These are phyloP conservation scores for Megaustenia siamemsis DNA, from an alignment of 2,888 invertebrate species.

Conservation along the genomic window DNA sequence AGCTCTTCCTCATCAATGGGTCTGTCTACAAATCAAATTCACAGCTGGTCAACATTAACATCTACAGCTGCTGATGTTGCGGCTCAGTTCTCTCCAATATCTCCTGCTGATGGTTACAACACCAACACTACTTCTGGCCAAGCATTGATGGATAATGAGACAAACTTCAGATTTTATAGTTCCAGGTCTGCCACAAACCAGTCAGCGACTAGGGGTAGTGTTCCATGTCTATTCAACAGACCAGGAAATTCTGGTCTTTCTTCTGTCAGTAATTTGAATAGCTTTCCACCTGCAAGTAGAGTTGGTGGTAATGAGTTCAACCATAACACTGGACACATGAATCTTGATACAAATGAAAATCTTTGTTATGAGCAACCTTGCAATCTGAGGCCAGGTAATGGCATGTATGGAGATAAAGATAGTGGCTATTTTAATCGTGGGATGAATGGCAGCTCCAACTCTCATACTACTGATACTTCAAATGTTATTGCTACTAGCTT, in stretches of 20 bases:
- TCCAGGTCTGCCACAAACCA: slow-evolving; percentile 5
- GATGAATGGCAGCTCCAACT: not conserved
- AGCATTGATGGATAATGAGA: not conserved
- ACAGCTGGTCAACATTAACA: slow-evolving; percentile 39
- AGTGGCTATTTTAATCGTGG: not conserved
- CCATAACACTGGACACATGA: slow-evolving; percentile 7
- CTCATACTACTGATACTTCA: slow-evolving; percentile 4
- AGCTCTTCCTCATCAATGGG: slow-evolving; percentile 27
- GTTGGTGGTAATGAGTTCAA: slow-evolving; percentile 5
- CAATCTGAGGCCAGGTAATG: not conserved
- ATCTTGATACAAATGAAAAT: slow-evolving; percentile 2
- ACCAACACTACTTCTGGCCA: not conserved
- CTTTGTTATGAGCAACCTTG: slow-evolving; percentile 15
- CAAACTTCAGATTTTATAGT: slow-evolving; percentile 21
- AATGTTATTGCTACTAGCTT: slow-evolving; percentile 7
- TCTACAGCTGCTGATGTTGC: slow-evolving; percentile 1
- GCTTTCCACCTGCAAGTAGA: not conserved
- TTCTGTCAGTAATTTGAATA: slow-evolving; percentile 17
- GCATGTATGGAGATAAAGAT: slow-evolving; percentile 3
- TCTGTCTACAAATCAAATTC: slow-evolving; percentile 25
- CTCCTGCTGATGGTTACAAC: slow-evolving; percentile 42
- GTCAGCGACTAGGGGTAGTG: not conserved
- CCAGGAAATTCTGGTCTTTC: not conserved
- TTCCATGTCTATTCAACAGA: slow-evolving; percentile 12
- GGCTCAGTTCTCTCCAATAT: slow-evolving; percentile 47